Evolutionary conservation across 2,797 vertebrate species (phyloP), one percentile per base, ranked within the genome.

Genomic region (Caiman crocodilus): DNA sequence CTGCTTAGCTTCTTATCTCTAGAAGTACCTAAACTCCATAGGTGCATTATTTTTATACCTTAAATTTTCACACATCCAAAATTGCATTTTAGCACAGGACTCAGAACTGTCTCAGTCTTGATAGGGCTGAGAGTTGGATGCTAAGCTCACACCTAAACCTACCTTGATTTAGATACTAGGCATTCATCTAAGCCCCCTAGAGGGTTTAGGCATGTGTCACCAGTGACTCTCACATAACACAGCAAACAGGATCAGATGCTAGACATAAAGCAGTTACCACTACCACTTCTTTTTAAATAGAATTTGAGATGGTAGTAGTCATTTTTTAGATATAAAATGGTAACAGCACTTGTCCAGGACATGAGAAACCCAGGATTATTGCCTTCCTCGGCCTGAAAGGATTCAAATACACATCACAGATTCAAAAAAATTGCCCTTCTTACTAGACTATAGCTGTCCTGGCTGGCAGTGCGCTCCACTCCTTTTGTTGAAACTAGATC

Each of bases 391-490:
- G 60, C 64, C 63, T 55, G 4, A 73, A 28, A 42, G 5, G 2
- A 85, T 73, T 82, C 26, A 79, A 63, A 77, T 9, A 55, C 75
- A 11, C 9, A 67, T 1, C 5, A 81, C 55, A 3, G 5, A 17
- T 82, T 79, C 63, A 5, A 76, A 26, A 26, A 1, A 79, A 64
- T 26, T 50, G 8, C 20, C 18, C 15, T 76, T 30, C 42, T 55
- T n/a, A 85, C 2, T 8, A 89, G n/a, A 14, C 21, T 60, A 23
- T 12, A 73, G 80, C 5, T 0, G 2, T 1, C 55, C 26, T 84
- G 14, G 5, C 30, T 28, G 63, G 63, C 79, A 0, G 1, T 57
- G 42, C 0, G 0, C 2, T 28, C 1, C 17, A 56, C 25, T 2
- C 35, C 35, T 35, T 50, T 10, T 50, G 9, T 50, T 50, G 42